Evolutionary conservation across 2,797 vertebrate genomes (phyloP).

Genomic region (Intellagama lesueurii): DNA sequence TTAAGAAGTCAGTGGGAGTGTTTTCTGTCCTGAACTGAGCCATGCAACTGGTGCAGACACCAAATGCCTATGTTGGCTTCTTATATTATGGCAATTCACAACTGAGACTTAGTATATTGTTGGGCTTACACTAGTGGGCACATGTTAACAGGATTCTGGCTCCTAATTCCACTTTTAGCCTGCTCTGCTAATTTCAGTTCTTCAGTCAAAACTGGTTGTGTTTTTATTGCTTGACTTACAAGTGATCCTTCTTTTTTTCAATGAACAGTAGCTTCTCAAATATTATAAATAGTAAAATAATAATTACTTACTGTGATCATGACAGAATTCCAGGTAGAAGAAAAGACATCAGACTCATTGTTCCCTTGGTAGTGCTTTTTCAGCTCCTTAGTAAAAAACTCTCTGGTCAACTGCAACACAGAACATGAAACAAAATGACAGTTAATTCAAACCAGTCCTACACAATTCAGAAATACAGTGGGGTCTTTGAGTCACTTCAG

Average conservation of each 20-base stretch:
- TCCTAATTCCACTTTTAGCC: no score
- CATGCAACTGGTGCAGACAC: no score
- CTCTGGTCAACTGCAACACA: slow-evolving; percentile 86
- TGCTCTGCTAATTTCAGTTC: neutral
- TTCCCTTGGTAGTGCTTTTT: slow-evolving; percentile 88
- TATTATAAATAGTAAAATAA: neutral
- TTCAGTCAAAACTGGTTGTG: neutral
- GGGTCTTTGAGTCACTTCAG: no score
- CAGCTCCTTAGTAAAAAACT: slow-evolving; percentile 92
- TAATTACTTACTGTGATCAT: slow-evolving; percentile 90
- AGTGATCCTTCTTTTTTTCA: neutral
- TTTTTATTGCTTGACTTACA: neutral
- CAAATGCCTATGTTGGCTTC: no score
- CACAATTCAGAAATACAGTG: neutral
- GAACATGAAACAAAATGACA: slow-evolving; percentile 32
- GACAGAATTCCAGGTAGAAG: slow-evolving; percentile 92
- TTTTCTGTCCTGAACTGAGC: no score
- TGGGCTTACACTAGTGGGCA: no score
- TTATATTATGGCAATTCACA: no score
- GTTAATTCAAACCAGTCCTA: neutral
- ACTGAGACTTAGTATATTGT: no score
- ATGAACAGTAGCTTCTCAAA: neutral
- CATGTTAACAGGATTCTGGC: no score
- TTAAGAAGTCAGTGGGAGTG: no score
- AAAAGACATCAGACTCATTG: slow-evolving; percentile 88